A percentile compares a stretch with the other conserved stretches of the same genome.
Evolutionary conservation across 92 coral and sea anemone genomes (phyloP).

Genomic region (Phymanthus crucifer): DNA sequence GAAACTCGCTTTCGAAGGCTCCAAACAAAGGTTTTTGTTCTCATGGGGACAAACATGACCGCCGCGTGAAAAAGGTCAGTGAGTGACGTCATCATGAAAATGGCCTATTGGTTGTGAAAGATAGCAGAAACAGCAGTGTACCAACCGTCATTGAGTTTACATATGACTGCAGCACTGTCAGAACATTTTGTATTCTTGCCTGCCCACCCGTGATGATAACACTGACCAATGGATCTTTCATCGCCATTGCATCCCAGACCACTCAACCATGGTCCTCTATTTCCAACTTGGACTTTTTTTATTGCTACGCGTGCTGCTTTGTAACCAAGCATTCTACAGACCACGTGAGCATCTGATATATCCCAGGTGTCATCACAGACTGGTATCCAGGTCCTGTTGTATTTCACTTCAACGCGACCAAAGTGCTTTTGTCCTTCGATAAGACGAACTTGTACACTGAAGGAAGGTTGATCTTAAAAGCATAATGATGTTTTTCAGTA

Average conservation of each 20-base stretch:
- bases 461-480: no score
- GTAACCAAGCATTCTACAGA: constrained; percentile 3
- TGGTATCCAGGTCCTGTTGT: background rate
- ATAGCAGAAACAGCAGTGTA: background rate
- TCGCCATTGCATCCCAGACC: background rate
- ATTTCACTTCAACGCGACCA: background rate
- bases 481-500: no score
- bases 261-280: background rate
- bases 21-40: no score
- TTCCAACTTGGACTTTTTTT: background rate
- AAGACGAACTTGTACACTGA: no score
- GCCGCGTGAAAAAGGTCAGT: no score
- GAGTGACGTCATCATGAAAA: no score
- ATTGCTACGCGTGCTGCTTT: background rate
- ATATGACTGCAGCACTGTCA: background rate
- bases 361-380: constrained; percentile 2
- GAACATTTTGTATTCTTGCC: background rate
- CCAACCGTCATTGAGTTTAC: background rate
- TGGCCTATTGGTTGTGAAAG: no score
- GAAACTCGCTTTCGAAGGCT: no score
- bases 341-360: background rate
- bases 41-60: no score
- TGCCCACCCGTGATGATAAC: background rate
- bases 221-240: background rate
- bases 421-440: no score